Conservation (phyloP, 1,140 invertebrate species). For the Lysiphlebus fabarum region DNA sequence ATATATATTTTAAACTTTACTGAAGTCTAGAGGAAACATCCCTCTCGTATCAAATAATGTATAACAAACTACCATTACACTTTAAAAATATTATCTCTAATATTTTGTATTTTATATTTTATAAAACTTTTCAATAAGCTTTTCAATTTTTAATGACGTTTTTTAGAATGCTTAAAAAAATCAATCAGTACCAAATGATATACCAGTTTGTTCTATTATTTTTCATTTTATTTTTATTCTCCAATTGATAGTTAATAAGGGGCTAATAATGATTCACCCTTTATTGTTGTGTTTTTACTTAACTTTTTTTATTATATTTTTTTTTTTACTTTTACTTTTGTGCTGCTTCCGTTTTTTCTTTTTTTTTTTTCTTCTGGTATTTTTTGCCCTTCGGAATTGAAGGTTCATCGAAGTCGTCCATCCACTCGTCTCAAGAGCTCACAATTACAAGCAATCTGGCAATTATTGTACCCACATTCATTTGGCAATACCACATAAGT, state of each 20-base stretch:
- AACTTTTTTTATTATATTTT: neutral
- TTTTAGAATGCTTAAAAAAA: too few relatives aligned
- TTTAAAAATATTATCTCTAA: too few relatives aligned
- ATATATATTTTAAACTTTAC: neutral
- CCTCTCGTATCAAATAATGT: neutral
- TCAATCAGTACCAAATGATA: too few relatives aligned
- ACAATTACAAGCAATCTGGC: conserved; percentile 51
- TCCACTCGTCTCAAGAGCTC: conserved; percentile 45
- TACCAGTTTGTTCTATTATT: too few relatives aligned
- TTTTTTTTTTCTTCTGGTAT: conserved; percentile 21
- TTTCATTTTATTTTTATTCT: too few relatives aligned
- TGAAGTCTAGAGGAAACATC: too few relatives aligned
- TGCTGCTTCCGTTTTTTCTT: conserved; percentile 3
- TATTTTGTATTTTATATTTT: too few relatives aligned
- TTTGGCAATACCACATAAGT: conserved; percentile 7
- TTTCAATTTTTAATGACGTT: too few relatives aligned
- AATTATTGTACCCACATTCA: conserved; percentile 40
- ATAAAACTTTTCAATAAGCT: too few relatives aligned
- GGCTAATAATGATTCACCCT: too few relatives aligned
- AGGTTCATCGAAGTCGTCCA: conserved; percentile 6
- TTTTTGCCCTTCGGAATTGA: conserved; percentile 11
- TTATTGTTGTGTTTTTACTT: too few relatives aligned
- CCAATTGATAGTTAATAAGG: too few relatives aligned
- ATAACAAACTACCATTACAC: neutral
- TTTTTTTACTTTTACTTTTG: neutral